These are phyloP conservation scores for Iselma pallidipennis DNA, from an alignment of 2,888 invertebrate genomes.

Conservation along the genomic window DNA sequence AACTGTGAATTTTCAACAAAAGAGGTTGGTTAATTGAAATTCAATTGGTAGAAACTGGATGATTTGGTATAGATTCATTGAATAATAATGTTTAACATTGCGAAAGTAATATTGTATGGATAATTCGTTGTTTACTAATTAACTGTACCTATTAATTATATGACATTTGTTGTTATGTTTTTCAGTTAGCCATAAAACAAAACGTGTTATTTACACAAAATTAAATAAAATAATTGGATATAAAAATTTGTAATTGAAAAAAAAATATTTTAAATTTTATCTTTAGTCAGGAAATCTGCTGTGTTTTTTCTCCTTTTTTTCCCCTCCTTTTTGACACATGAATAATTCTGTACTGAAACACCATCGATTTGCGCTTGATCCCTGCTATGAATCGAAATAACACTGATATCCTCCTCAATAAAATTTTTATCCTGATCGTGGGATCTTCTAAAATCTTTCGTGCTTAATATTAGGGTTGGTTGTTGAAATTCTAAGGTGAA, in stretches of 20 bases:
- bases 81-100: background rate
- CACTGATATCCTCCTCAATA: background rate
- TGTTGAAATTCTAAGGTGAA: background rate
- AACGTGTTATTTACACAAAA: too few species aligned
- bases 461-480: background rate
- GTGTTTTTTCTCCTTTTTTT: background rate
- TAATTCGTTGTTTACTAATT: too few species aligned
- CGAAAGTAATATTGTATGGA: background rate
- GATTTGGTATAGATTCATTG: background rate
- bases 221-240: too few species aligned
- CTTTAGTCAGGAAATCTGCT: background rate
- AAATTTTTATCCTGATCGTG: conserved; percentile 3
- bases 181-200: too few species aligned
- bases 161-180: too few species aligned
- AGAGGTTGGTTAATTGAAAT: background rate
- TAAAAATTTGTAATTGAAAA: too few species aligned
- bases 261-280: too few species aligned
- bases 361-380: conserved; percentile 4
- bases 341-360: conserved; percentile 2
- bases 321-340: background rate
- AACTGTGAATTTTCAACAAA: background rate
- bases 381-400: conserved; percentile 8
- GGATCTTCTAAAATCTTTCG: background rate
- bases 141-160: too few species aligned
- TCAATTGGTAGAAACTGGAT: background rate